Conservation (phyloP, 2,797 vertebrate genomes). For the Muscicapa striata region DNA sequence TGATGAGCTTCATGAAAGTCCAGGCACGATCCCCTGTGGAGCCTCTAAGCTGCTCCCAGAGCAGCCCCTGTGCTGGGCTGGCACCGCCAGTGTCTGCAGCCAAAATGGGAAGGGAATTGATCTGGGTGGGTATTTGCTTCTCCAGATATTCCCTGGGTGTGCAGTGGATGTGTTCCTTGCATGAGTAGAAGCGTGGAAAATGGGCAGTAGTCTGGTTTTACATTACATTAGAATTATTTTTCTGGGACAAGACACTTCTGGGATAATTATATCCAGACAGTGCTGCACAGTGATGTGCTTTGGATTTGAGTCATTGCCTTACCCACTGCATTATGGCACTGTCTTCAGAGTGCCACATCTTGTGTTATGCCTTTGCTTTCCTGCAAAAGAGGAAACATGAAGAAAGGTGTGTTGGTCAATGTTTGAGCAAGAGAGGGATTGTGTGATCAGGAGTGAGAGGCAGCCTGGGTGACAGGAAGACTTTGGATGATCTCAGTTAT, state of each 20-base stretch:
- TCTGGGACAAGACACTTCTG: not conserved
- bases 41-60: not conserved
- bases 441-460: not conserved
- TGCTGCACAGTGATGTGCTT: not conserved
- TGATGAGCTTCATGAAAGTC: not conserved
- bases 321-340: accelerated
- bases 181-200: not conserved
- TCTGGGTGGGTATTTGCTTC: not conserved
- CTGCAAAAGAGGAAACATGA: not conserved
- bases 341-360: not conserved
- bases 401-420: not conserved
- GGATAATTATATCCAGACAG: not conserved
- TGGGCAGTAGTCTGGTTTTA: not conserved
- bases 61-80: not conserved
- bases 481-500: not conserved
- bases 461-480: not conserved
- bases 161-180: not conserved
- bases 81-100: not conserved
- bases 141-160: not conserved
- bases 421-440: not conserved
- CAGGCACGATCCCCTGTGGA: not conserved
- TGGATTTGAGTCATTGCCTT: not conserved
- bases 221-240: not conserved
- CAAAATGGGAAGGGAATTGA: no score
- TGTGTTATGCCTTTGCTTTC: not conserved